Base-by-base conservation (phyloP, 1,140 invertebrate species). In the Pseudoatta argentina region DNA sequence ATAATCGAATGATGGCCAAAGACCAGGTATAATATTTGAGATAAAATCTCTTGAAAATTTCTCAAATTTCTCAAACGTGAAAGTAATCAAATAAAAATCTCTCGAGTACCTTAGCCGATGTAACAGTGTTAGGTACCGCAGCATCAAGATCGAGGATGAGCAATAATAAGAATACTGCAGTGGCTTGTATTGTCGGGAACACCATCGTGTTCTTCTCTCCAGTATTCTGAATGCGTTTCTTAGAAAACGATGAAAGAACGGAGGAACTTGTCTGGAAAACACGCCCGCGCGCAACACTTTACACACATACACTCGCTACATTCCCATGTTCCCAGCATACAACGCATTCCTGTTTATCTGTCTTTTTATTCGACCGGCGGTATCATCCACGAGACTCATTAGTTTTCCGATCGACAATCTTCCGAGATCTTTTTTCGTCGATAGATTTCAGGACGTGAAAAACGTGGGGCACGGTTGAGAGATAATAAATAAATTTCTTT, bases 61-160 rank as follows among this genome's bases (percentile, higher is more conserved):
- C n/a, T 57, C n/a, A 0, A 57, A 57, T 57, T 8, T 21, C 6
- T 57, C n/a, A 57, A 57, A 21, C 53, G 18, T n/a, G 53, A 55
- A 55, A 18, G 53, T 44, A 44, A 44, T 39, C 0, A 18, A 55
- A 6, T 55, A 63, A 77, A 77, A 66, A 21, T 39, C 30, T 81
- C 27, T 86, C 21, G 6, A 30, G 24, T 88, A 91, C 91, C 88
- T 91, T 91, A 21, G 90, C 91, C 67, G 69, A 55, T 24, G 67
- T 86, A 16, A 86, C 27, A n/a, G 86, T 86, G 3, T 87, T 90
- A 18, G 76, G 10, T 30, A 67, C 61, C 18, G 39, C 66, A 14
- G 69, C 85, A 73, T 76, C 64, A 44, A 89, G 59, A 24, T 73
- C 61, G 63, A 91, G 73, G 59, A 90, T n/a, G 44, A 85, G 16